Conservation (phyloP, 2,888 invertebrate species). For the Agrenia bidenticulata region DNA sequence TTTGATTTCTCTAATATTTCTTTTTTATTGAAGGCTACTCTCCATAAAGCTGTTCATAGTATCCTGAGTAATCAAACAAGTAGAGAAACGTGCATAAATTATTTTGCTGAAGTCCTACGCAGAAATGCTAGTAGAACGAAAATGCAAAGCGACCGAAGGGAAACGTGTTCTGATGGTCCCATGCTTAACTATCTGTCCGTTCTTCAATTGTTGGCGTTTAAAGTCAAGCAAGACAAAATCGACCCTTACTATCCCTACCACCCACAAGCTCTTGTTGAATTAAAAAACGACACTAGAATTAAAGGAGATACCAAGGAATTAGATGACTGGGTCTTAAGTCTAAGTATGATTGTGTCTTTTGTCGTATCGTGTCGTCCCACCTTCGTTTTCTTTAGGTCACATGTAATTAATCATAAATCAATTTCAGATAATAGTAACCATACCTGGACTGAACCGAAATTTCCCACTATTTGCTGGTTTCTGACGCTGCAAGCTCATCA, state of each 20-base stretch:
- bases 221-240: constrained; percentile 86
- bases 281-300: constrained; percentile 74
- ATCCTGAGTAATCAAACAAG: constrained; percentile 79
- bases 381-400: constrained; percentile 6
- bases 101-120: constrained; percentile 73
- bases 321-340: constrained; percentile 69
- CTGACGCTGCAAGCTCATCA: constrained; percentile 92
- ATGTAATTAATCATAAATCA: constrained; percentile 8
- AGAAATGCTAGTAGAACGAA: constrained; percentile 86
- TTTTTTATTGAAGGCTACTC: constrained; percentile 60
- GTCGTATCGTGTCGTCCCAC: no score
- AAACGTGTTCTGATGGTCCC: constrained; percentile 89
- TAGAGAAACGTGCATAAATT: constrained; percentile 75
- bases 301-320: constrained; percentile 80
- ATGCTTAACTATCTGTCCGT: constrained; percentile 91
- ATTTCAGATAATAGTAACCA: constrained; percentile 55
- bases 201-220: constrained; percentile 83
- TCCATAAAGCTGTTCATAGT: constrained; percentile 80
- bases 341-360: constrained; percentile 64
- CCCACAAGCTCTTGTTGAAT: constrained; percentile 70
- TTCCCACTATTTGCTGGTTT: constrained; percentile 97
- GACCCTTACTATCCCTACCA: constrained; percentile 88
- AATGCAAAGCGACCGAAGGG: constrained; percentile 82
- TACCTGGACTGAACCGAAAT: constrained; percentile 78
- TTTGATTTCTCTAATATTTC: neutral